Evolutionary conservation across 2,113 vertebrate species (phyloP).

Genomic region (Isurus oxyrinchus): DNA sequence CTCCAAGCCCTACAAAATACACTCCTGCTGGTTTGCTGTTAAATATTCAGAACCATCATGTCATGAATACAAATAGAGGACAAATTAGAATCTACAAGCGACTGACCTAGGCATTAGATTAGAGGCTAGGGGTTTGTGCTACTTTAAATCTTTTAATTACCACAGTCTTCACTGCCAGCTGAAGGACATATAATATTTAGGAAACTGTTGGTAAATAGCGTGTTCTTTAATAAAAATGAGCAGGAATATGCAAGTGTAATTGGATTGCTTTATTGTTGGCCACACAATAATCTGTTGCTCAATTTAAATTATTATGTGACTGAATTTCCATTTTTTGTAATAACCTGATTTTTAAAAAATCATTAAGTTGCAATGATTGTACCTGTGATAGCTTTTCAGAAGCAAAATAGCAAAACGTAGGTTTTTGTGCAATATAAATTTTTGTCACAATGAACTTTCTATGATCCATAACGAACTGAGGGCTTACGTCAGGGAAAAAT

Average conservation of each 20-base stretch:
- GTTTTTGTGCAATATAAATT: not conserved
- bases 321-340: constrained; percentile 20
- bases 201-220: constrained; percentile 2
- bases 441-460: not conserved
- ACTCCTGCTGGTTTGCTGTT: constrained; percentile 82
- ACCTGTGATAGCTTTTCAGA: not conserved
- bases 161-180: constrained; percentile 65
- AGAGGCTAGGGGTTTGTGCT: constrained; percentile 69
- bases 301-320: not conserved
- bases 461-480: not conserved
- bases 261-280: not conserved
- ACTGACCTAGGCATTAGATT: constrained; percentile 86
- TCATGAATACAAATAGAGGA: constrained; percentile 97
- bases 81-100: constrained; percentile 98
- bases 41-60: constrained; percentile 86
- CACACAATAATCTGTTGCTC: not conserved
- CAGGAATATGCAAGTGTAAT: not conserved
- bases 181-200: constrained; percentile 69
- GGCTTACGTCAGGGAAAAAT: not conserved
- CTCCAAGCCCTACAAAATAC: constrained; percentile 74
- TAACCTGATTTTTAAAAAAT: not conserved
- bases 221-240: not conserved
- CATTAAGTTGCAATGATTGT: not conserved
- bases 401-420: not conserved
- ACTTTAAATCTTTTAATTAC: constrained; percentile 95